Conservation (phyloP, 2,888 invertebrate species). For the Tipula lateralis region DNA sequence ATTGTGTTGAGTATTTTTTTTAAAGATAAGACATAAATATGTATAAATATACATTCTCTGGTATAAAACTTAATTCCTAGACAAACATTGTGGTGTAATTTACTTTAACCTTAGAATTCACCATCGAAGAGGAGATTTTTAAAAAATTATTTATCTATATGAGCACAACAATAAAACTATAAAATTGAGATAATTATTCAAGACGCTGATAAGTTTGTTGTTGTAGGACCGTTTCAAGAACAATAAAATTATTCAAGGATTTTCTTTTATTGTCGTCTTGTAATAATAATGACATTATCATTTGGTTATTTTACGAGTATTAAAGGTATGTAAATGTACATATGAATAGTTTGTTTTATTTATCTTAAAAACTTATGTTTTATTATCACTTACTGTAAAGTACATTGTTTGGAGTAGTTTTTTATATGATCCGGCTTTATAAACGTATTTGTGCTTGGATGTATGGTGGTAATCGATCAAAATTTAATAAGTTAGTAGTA, state of each 20-base stretch:
- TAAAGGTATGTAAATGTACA: not conserved
- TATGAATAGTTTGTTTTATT: not conserved
- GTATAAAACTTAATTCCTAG: not conserved
- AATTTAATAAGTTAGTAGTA: not conserved
- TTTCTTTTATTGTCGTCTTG: not conserved
- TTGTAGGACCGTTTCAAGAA: not conserved
- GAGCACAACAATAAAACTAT: conserved; percentile 7
- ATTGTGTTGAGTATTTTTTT: not conserved
- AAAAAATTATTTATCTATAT: not conserved
- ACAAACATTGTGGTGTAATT: not conserved
- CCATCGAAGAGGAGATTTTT: not conserved
- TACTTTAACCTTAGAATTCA: not conserved
- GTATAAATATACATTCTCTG: not conserved
- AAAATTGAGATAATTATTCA: not conserved
- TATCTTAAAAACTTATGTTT: not conserved
- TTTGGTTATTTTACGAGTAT: not conserved
- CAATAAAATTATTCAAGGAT: not conserved
- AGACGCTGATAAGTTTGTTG: not conserved
- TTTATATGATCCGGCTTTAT: not conserved
- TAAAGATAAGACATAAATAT: not conserved
- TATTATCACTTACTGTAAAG: not conserved
- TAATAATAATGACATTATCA: conserved; percentile 6
- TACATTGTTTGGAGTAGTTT: not conserved
- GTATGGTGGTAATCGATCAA: not conserved
- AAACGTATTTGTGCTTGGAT: not conserved